Percentiles rank a stretch among this genome's conserved stretches.
These are phyloP conservation scores for Ptychoptera contaminata DNA, from an alignment of 2,888 invertebrate species.

Conservation along the genomic window DNA sequence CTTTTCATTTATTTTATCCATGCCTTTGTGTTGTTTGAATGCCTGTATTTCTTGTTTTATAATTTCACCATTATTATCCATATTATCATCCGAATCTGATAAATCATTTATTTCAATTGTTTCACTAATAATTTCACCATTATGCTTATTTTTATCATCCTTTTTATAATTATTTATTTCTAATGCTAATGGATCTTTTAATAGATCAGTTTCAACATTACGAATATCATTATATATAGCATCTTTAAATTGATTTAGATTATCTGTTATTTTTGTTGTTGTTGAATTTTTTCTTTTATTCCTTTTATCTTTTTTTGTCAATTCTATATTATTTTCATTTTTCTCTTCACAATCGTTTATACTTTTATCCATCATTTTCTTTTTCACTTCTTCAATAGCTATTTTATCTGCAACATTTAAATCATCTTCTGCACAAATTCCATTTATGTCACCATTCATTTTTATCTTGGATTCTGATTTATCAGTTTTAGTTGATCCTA, in stretches of 20 bases:
- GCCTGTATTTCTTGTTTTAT: neutral
- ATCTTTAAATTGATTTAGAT: conserved; percentile 13
- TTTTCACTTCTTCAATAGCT: conserved; percentile 14
- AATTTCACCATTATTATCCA: conserved; percentile 2
- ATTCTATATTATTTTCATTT: no score
- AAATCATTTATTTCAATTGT: conserved; percentile 10
- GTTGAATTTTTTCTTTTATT: conserved; percentile 7
- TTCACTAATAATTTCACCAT: neutral
- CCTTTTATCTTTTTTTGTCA: neutral
- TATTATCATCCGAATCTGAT: conserved; percentile 12
- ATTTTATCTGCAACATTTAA: conserved; percentile 14
- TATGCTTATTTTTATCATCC: conserved; percentile 11
- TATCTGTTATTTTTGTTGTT: conserved; percentile 8
- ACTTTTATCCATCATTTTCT: no score
- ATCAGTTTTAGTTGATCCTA: conserved; percentile 16
- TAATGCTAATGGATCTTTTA: conserved; percentile 18
- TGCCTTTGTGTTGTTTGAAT: neutral
- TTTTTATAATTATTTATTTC: conserved; percentile 19
- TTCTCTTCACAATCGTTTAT: no score
- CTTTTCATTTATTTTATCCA: conserved; percentile 4
- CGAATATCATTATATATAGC: conserved; percentile 15
- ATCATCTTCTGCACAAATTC: conserved; percentile 15
- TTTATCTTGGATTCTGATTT: conserved; percentile 15
- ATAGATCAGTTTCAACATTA: conserved; percentile 12
- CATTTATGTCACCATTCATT: conserved; percentile 21